These are phyloP conservation scores for Rotaria sp. DNA, from an alignment of 2,888 invertebrate species.

Conservation along the genomic window DNA sequence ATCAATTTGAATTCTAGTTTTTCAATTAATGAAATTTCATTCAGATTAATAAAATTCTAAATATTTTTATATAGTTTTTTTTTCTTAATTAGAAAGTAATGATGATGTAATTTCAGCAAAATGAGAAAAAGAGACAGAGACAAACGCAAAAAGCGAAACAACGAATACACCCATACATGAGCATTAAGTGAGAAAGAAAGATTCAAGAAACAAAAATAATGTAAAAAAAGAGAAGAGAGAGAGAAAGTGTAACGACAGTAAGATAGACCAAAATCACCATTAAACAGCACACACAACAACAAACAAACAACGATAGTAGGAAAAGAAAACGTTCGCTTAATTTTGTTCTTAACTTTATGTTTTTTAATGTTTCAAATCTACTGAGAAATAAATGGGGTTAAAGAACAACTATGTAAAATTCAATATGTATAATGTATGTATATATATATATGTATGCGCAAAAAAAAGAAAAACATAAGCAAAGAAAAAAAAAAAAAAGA, in stretches of 20 bases:
- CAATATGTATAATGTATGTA: not conserved
- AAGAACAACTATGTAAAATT: not conserved
- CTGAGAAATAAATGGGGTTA: not conserved
- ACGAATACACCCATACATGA: conserved; percentile 19
- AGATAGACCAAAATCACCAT: conserved; percentile 18
- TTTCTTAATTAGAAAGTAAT: conserved; percentile 1
- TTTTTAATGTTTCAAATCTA: conserved; percentile 4
- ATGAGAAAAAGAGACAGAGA: not conserved
- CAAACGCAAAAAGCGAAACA: conserved; percentile 16
- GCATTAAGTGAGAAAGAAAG: not conserved
- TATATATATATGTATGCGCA: not conserved
- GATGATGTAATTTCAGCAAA: not conserved
- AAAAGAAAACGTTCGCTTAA: no score
- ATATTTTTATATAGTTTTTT: not conserved
- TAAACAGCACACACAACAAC: conserved; percentile 12
- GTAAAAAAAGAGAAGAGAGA: not conserved
- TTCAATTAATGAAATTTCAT: no score
- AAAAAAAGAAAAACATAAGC: not conserved
- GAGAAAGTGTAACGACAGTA: not conserved
- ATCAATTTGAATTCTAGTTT: no score
- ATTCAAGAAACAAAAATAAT: not conserved
- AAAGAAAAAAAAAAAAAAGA: not conserved
- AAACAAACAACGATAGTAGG: not conserved
- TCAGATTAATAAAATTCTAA: no score
- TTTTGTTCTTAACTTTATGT: not conserved